Evolutionary conservation across 2,797 vertebrate species (phyloP).

Genomic region (Cichlasoma orientale): DNA sequence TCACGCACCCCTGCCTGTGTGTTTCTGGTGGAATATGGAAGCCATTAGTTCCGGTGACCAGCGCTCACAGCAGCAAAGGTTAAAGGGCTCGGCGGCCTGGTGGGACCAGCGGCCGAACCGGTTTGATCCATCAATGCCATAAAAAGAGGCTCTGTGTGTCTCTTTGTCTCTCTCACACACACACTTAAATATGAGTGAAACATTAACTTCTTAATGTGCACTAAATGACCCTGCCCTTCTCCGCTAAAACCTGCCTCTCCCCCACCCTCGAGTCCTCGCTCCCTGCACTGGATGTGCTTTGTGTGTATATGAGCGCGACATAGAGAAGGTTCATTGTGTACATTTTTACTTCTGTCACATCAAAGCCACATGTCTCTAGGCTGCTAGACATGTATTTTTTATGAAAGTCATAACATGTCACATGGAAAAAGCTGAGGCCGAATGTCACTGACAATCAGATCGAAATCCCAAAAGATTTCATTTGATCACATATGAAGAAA

Average conservation of each 20-base stretch:
- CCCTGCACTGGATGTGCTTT: conserved; percentile 5
- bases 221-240: conserved; percentile 52
- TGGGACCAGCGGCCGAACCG: conserved; percentile 27
- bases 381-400: conserved; percentile 21
- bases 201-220: conserved; percentile 66
- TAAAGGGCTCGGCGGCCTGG: conserved; percentile 48
- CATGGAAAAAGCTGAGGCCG: background rate
- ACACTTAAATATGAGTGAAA: conserved; percentile 50
- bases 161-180: conserved; percentile 1
- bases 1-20: conserved; percentile 5
- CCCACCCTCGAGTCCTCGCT: background rate
- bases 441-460: background rate
- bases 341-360: conserved; percentile 12
- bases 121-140: conserved; percentile 68
- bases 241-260: conserved; percentile 1
- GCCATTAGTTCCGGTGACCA: conserved; percentile 64
- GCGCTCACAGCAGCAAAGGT: conserved; percentile 54
- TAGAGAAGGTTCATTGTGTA: background rate
- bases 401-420: background rate
- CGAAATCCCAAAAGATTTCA: background rate
- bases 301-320: background rate
- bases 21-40: conserved; percentile 60
- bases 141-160: background rate
- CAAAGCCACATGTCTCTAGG: background rate
- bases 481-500: background rate